Conservation (phyloP, 1,140 invertebrate genomes). For the Trichogramma pretiosum region DNA sequence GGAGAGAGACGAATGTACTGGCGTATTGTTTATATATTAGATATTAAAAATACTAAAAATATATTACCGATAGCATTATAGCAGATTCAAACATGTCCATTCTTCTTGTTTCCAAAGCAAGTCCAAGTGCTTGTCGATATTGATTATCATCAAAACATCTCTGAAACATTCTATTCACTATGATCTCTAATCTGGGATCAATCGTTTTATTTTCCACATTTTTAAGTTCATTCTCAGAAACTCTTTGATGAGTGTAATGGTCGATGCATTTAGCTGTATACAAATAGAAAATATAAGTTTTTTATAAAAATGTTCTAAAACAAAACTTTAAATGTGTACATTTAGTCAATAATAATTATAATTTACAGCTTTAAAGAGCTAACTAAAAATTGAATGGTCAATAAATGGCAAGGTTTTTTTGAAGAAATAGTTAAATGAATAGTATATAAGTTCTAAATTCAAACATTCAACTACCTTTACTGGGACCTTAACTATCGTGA, state of each 20-base stretch:
- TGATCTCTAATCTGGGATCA: constrained; percentile 81
- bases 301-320: no score
- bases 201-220: constrained; percentile 58
- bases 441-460: no score
- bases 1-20: background rate
- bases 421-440: no score
- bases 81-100: constrained; percentile 93
- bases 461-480: no score
- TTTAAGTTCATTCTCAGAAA: constrained; percentile 56
- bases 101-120: constrained; percentile 87
- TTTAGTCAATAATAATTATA: no score
- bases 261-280: constrained; percentile 84
- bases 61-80: constrained; percentile 70
- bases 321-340: no score
- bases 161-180: constrained; percentile 96
- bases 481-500: no score
- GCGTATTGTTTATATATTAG: no score
- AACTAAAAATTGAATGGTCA: background rate
- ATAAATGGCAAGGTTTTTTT: no score
- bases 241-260: constrained; percentile 82
- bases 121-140: constrained; percentile 85
- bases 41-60: no score
- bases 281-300: constrained; percentile 16
- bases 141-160: constrained; percentile 89
- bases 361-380: no score